Percentiles rank a stretch among this genome's conserved stretches.
phyloP scores from a whole-genome alignment of 2,888 invertebrate genomes.

The Phortica okadai region DNA sequence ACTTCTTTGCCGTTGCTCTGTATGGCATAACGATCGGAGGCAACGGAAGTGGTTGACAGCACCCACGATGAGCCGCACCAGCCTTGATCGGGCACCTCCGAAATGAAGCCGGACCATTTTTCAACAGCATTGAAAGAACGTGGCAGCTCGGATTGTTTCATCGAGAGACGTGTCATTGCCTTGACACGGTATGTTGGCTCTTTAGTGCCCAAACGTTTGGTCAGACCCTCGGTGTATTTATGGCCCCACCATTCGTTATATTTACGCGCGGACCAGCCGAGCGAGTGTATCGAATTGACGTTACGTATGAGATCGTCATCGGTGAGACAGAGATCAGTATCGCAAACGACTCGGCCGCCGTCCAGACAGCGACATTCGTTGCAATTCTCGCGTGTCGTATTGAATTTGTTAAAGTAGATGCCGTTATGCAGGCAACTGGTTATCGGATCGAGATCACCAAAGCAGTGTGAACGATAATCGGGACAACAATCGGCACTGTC shows the following conservation, averaged over 20 bases:
- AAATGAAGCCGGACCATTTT: constrained; percentile 86
- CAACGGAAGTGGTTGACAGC: constrained; percentile 88
- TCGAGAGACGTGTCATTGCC: constrained; percentile 73
- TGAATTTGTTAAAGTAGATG: constrained; percentile 78
- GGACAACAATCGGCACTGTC: constrained; percentile 91
- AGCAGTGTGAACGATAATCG: constrained; percentile 88
- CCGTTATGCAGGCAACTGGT: constrained; percentile 78
- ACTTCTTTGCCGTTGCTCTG: constrained; percentile 88
- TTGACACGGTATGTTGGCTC: constrained; percentile 75
- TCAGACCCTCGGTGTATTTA: constrained; percentile 87
- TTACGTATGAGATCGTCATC: constrained; percentile 82
- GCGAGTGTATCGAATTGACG: constrained; percentile 80
- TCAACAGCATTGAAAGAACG: constrained; percentile 85
- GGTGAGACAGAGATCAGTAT: constrained; percentile 85
- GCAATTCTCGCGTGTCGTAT: constrained; percentile 81
- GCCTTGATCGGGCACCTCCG: constrained; percentile 84
- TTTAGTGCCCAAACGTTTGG: constrained; percentile 83
- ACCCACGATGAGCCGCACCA: constrained; percentile 95
- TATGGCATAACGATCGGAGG: constrained; percentile 89
- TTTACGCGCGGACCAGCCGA: constrained; percentile 88
- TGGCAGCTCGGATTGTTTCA: constrained; percentile 78
- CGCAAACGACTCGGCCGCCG: constrained; percentile 79
- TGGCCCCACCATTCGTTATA: constrained; percentile 90
- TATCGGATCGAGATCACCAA: constrained; percentile 75
- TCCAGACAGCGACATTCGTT: constrained; percentile 82